Evolutionary conservation across 2,797 vertebrate genomes (phyloP), one percentile per base, ranked within the genome.

Genomic region (Protosalanx chinensis): DNA sequence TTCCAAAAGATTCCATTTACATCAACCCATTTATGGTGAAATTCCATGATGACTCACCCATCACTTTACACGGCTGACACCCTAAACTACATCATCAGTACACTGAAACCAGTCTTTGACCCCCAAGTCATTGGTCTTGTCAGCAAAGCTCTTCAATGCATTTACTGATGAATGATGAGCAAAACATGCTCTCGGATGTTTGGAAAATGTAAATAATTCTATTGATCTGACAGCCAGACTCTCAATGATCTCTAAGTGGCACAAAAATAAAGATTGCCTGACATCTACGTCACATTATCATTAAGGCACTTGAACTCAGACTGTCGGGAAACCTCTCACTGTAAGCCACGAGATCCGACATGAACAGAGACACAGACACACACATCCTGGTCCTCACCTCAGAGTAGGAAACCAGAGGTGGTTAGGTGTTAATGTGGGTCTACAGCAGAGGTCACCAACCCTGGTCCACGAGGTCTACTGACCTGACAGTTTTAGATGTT

Each of bases 11-110:
- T 13, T 46, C 41, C 3, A 46, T 12, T 35, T 75, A 77, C 83
- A 74, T 79, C 79, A 82, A 63, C 67, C 62, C 69, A 78, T 73
- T 85, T 81, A 82, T 76, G 80, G 85, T 84, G 81, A 85, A 79
- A 77, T 83, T 80, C 57, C 70, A 68, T 53, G 83, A 80, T 75
- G 76, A 82, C 75, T 79, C 61, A 66, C 73, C 80, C 82, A 86
- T 90, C 90, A 80, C 86, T 89, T 73, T 60, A 33, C 5, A 32
- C 82, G 82, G 84, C 81, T 85, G 79, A 84, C 82, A 86, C 73
- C 66, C 81, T 64, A 82, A 80, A 72, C 64, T 72, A 67, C 76
- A 83, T 82, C 86, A 84, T 75, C 79, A 75, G 74, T 79, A 81
- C 53, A 73, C 81, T 76, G 76, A 75, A 86, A 82, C 78, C 72